phyloP scores from a whole-genome alignment of 2,113 vertebrate genomes.

The Cebus imitator region DNA sequence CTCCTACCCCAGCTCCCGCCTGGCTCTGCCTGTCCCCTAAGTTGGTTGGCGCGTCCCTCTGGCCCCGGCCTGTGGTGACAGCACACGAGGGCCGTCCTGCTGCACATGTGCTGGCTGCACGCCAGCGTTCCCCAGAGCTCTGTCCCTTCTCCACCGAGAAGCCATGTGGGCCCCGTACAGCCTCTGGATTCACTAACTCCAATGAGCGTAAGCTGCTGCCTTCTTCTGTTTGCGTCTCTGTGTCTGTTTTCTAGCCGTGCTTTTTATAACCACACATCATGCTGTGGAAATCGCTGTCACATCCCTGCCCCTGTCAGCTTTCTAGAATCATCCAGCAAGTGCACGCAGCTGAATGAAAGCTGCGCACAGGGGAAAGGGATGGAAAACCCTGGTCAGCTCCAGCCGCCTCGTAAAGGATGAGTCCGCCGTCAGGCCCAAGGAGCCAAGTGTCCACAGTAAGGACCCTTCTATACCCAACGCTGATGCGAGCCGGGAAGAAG shows the following conservation, averaged over 20 bases:
- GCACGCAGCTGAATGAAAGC: not conserved
- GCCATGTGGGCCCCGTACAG: not conserved
- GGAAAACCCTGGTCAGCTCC: not conserved
- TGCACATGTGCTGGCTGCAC: not conserved
- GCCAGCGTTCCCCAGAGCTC: no score
- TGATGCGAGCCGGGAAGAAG: not conserved
- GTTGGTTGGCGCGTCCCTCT: not conserved
- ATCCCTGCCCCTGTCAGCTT: not conserved
- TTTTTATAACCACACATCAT: not conserved
- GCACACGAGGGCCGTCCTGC: not conserved
- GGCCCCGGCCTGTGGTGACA: not conserved
- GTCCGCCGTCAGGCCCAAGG: no score
- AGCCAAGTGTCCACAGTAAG: not conserved
- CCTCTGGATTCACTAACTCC: not conserved
- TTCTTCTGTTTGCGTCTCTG: not conserved
- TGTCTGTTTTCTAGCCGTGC: not conserved
- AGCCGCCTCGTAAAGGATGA: not conserved
- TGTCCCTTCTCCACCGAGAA: accelerated
- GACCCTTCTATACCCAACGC: not conserved
- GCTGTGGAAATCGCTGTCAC: not conserved
- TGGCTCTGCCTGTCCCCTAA: not conserved
- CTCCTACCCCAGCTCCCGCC: no score
- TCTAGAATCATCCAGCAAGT: not conserved
- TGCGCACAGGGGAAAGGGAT: not conserved
- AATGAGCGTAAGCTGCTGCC: not conserved